Evolutionary conservation across 2,113 vertebrate genomes (phyloP).

Genomic region (Hemiprocne comata): DNA sequence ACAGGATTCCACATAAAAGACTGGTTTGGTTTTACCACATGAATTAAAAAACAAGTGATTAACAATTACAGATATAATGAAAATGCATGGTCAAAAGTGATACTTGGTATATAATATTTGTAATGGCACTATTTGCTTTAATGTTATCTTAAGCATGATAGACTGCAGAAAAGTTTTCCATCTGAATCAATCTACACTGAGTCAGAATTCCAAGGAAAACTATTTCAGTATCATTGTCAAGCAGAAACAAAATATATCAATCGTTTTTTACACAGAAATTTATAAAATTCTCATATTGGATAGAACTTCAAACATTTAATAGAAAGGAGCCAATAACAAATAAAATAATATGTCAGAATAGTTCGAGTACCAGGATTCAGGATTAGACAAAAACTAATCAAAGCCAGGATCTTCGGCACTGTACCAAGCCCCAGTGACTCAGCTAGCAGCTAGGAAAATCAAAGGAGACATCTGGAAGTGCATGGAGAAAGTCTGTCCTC

Average conservation of each 20-base stretch:
- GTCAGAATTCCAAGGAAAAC: not conserved
- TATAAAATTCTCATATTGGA: not conserved
- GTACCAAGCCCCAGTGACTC: not conserved
- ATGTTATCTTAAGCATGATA: not conserved
- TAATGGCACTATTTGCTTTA: not conserved
- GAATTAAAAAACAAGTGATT: not conserved
- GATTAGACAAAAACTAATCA: not conserved
- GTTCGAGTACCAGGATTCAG: not conserved
- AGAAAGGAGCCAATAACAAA: not conserved
- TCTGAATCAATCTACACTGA: not conserved
- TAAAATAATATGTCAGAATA: not conserved
- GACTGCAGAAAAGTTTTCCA: not conserved
- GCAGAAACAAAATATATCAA: not conserved
- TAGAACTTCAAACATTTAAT: not conserved
- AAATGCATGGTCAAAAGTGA: not conserved
- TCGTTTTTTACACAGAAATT: not conserved
- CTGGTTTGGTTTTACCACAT: not conserved
- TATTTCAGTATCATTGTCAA: not conserved
- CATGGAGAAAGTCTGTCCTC: not conserved
- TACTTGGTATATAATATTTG: not conserved
- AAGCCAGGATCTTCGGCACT: not conserved
- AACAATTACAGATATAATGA: not conserved
- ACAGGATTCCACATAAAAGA: not conserved
- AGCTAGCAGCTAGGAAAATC: slow-evolving; percentile 6
- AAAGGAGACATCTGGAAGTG: not conserved